Percentiles rank a stretch among this genome's conserved stretches.
These are phyloP conservation scores for Odontamblyopus rebecca DNA, from an alignment of 2,797 vertebrate species.

Conservation along the genomic window DNA sequence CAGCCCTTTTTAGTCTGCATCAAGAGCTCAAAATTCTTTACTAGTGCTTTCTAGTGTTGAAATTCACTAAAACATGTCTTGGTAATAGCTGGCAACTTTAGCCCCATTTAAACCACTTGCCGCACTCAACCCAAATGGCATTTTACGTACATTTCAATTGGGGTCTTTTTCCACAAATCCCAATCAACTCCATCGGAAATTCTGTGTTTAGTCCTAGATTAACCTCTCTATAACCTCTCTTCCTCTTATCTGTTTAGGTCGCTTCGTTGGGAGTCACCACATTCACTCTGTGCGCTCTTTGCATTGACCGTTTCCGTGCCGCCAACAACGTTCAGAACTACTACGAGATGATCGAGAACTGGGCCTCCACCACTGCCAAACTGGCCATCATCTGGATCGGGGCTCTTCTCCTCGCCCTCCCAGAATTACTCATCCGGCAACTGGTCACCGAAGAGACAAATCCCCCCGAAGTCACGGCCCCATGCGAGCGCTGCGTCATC, in stretches of 20 bases:
- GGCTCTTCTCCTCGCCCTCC: conserved; percentile 89
- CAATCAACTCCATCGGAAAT: too few species aligned
- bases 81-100: background rate
- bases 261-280: conserved; percentile 95
- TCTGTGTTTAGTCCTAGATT: too few species aligned
- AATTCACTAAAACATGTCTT: too few species aligned
- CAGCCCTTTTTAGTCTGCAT: too few species aligned
- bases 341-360: conserved; percentile 99
- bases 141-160: background rate
- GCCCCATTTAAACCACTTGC: background rate
- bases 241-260: conserved; percentile 76
- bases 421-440: conserved; percentile 93
- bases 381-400: conserved; percentile 97
- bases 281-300: conserved; percentile 94
- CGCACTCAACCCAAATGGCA: background rate
- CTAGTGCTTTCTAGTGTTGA: too few species aligned
- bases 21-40: too few species aligned
- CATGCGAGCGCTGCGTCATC: conserved; percentile 85
- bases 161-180: too few species aligned
- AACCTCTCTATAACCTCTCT: conserved; percentile 4
- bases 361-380: conserved; percentile 92
- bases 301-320: conserved; percentile 94
- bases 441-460: conserved; percentile 81
- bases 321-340: conserved; percentile 99
- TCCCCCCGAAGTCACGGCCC: conserved; percentile 52